These are phyloP conservation scores for Sebastes paucispinis DNA, from an alignment of 2,797 vertebrate genomes.

Conservation along the genomic window DNA sequence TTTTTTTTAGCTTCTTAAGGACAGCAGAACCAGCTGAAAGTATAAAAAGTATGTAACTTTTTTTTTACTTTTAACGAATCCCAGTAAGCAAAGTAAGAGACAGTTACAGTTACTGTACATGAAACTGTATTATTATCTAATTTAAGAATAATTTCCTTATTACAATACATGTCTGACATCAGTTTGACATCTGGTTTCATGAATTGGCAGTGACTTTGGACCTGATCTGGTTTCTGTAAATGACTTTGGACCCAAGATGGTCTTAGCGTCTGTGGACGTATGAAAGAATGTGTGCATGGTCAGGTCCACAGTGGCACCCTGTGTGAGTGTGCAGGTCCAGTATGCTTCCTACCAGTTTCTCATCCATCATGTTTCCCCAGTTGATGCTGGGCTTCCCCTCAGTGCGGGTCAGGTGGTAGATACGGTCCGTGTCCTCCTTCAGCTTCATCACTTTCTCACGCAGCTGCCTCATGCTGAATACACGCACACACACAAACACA, in stretches of 20 bases:
- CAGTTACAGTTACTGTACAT: not conserved
- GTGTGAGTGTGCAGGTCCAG: not conserved
- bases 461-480: constrained; percentile 90
- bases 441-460: constrained; percentile 88
- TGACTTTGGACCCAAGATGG: not conserved
- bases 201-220: not conserved
- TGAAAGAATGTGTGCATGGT: not conserved
- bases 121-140: not conserved
- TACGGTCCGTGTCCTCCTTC: constrained; percentile 84
- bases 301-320: not conserved
- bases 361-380: constrained; percentile 92
- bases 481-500: not conserved
- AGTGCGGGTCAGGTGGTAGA: constrained; percentile 85
- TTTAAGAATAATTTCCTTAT: not conserved
- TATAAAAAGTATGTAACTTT: not conserved
- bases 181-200: not conserved
- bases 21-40: not conserved
- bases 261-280: not conserved
- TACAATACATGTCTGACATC: not conserved
- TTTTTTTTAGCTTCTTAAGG: not conserved
- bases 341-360: constrained; percentile 87
- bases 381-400: constrained; percentile 89
- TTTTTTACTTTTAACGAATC: not conserved
- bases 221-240: not conserved
- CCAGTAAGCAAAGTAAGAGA: not conserved